Evolutionary conservation across 2,113 vertebrate genomes (phyloP), one percentile per base, ranked within the genome.

Genomic region (Alouatta palliata): DNA sequence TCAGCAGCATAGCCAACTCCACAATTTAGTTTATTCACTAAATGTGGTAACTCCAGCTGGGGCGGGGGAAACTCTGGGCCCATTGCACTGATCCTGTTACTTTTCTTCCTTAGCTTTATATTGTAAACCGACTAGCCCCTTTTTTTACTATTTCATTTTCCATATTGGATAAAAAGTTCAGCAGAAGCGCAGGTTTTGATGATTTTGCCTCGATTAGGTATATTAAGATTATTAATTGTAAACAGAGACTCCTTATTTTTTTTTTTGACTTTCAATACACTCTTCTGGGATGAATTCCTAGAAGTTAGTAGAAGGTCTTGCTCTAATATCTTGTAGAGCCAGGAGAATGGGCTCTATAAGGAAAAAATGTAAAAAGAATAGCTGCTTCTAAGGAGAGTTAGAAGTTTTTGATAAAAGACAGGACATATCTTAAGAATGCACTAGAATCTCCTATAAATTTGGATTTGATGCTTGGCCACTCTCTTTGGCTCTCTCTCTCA

Each of bases 131-230:
- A 68, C 45, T 5, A 4, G 0, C 25, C 37, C 30, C 27, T 32
- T 56, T 96, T 71, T 85, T 97, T 75, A 47, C 47, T 91, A 96
- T 94, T 92, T 97, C 35, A 16, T 84, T 97, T 97, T 97, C 76
- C 90, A 90, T 93, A 95, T 95, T 97, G 81, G 40, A 58, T 95
- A 97, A 90, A 45, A 88, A 87, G 61, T 91, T 96, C 79, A 97
- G 83, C n/a, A 94, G 70, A 97, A n/a, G 84, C 7, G 71, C 43
- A 52, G 73, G 68, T 30, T 97, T 98, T 97, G 86, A 88, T 23
- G 20, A 91, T 97, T 94, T 97, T 97, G 82, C 81, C 88, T 79
- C n/a, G 58, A 70, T 87, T 52, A n/a, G 30, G 47, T 79, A 30
- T 68, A 35, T 76, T 77, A 66, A 66, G 35, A 70, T 75, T 94